Evolutionary conservation across 2,113 vertebrate genomes (phyloP).

Genomic region (Prionailurus viverrinus): DNA sequence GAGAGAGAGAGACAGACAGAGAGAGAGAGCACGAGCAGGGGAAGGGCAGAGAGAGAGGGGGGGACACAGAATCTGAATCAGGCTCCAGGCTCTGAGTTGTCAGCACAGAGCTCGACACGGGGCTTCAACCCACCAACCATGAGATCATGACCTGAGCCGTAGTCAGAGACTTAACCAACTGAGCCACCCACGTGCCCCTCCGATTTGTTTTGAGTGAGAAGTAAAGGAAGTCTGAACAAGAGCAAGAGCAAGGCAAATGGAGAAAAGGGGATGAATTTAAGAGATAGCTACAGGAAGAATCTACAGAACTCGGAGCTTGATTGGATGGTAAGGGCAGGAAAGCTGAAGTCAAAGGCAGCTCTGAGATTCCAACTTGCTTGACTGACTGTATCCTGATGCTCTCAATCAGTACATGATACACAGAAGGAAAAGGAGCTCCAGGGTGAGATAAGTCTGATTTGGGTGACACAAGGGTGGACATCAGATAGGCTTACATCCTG

Average conservation of each 20-base stretch:
- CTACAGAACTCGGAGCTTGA: background rate
- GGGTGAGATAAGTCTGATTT: slow-evolving; percentile 21
- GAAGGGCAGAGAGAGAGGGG: no score
- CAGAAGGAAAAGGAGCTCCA: background rate
- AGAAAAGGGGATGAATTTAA: background rate
- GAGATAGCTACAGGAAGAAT: background rate
- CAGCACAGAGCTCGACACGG: no score
- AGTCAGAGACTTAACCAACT: no score
- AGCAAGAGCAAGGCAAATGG: background rate
- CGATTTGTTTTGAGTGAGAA: background rate
- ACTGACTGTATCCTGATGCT: background rate
- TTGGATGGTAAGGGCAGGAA: background rate
- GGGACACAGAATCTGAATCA: no score
- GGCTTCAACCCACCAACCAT: no score
- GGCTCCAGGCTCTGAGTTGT: no score
- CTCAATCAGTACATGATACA: background rate
- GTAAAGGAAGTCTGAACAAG: background rate
- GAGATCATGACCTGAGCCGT: no score
- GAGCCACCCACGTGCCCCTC: no score
- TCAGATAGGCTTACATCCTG: background rate
- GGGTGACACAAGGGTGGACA: background rate
- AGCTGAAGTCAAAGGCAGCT: slow-evolving; percentile 25
- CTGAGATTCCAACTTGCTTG: background rate
- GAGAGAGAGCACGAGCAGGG: no score
- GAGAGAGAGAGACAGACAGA: no score